phyloP scores from a whole-genome alignment of 1,140 invertebrate genomes.

The Calephelis nemesis region DNA sequence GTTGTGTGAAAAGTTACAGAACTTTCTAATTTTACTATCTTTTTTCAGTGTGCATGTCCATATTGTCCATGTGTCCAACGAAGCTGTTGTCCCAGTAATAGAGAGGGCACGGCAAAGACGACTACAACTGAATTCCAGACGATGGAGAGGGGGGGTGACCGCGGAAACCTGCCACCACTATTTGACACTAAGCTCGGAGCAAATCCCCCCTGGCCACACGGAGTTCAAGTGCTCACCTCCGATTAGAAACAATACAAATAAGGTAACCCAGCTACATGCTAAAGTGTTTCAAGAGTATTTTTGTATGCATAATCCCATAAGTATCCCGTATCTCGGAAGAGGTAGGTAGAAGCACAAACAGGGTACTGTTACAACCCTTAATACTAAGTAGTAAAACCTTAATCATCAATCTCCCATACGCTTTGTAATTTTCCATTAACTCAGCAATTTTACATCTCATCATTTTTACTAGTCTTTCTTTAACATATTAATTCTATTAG shows the following conservation, averaged over 20 bases:
- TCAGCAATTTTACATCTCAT: too few species aligned
- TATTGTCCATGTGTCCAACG: slow-evolving; percentile 86
- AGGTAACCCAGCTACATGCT: slow-evolving; percentile 51
- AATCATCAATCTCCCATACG: too few species aligned
- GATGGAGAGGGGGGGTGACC: slow-evolving; percentile 76
- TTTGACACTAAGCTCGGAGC: slow-evolving; percentile 81
- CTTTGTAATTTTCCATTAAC: too few species aligned
- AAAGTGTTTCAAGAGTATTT: too few species aligned
- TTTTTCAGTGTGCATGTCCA: slow-evolving; percentile 81
- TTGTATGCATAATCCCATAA: too few species aligned
- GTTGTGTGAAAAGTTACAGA: too few species aligned
- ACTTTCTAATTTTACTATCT: background rate
- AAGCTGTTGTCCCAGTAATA: slow-evolving; percentile 70
- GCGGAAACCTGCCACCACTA: slow-evolving; percentile 88
- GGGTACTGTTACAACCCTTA: too few species aligned
- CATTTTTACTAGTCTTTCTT: too few species aligned
- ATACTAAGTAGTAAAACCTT: too few species aligned
- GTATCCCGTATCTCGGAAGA: too few species aligned
- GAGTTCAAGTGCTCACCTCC: slow-evolving; percentile 87
- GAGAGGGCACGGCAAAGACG: slow-evolving; percentile 50
- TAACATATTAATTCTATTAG: too few species aligned
- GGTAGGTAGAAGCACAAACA: too few species aligned
- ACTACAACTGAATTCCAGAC: slow-evolving; percentile 40
- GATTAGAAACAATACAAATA: slow-evolving; percentile 82
- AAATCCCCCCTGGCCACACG: slow-evolving; percentile 81